Percentiles rank a stretch among this genome's conserved stretches.
phyloP scores from a whole-genome alignment of 2,797 vertebrate genomes.

The Phalloptychus januarius region DNA sequence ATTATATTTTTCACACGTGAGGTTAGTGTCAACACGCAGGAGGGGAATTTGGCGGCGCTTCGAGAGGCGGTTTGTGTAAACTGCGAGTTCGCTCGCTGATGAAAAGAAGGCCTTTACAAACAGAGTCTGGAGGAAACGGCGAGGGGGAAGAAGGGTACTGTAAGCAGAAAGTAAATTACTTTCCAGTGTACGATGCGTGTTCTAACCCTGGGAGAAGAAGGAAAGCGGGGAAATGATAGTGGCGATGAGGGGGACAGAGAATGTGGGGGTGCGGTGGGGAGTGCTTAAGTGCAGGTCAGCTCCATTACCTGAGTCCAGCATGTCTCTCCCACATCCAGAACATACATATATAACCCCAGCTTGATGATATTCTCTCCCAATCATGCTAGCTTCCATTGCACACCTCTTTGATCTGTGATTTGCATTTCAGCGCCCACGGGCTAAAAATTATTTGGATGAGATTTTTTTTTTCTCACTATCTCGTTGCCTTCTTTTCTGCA shows the following conservation, averaged over 20 bases:
- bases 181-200: conserved; percentile 53
- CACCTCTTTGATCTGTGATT: conserved; percentile 87
- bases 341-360: conserved; percentile 75
- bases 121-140: conserved; percentile 32
- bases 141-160: conserved; percentile 21
- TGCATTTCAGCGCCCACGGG: conserved; percentile 83
- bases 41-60: conserved; percentile 37
- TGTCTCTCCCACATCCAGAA: conserved; percentile 71
- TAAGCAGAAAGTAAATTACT: conserved; percentile 52
- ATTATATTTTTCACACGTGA: conserved; percentile 31
- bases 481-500: conserved; percentile 67
- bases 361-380: conserved; percentile 83
- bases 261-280: conserved; percentile 27
- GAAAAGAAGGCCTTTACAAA: conserved; percentile 47
- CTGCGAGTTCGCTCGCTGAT: conserved; percentile 20
- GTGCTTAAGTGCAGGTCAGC: conserved; percentile 76
- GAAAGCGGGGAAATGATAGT: conserved; percentile 54
- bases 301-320: conserved; percentile 73
- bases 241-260: conserved; percentile 34
- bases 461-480: conserved; percentile 66
- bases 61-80: conserved; percentile 45
- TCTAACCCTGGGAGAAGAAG: conserved; percentile 50
- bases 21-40: conserved; percentile 36
- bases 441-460: conserved; percentile 86
- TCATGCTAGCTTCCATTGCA: conserved; percentile 79